Evolutionary conservation across 2,888 invertebrate species (phyloP).

Genomic region (Rhimphoctona megacephalus): DNA sequence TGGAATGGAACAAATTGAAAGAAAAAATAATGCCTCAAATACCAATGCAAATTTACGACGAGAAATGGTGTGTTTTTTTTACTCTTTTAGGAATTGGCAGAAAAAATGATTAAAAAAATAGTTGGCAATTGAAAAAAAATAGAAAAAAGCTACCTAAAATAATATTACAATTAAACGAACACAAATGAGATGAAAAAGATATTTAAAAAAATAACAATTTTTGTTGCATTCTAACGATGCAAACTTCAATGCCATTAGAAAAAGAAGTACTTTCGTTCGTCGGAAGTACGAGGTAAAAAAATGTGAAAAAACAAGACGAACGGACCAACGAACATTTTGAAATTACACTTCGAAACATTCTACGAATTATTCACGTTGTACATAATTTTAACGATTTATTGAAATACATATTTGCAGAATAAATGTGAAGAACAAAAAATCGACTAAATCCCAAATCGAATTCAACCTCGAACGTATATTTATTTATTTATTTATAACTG

Average conservation of each 20-base stretch:
- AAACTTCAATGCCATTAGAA: neutral
- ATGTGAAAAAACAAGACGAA: slow-evolving; percentile 7
- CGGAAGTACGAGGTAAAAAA: neutral
- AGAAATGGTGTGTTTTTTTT: neutral
- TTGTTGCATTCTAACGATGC: neutral
- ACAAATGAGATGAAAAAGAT: neutral
- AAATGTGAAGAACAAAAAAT: slow-evolving; percentile 7
- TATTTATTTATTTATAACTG: neutral
- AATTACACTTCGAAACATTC: slow-evolving; percentile 62
- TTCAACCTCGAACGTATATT: neutral
- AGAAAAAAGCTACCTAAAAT: neutral
- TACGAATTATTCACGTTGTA: slow-evolving; percentile 50
- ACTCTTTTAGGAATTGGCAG: neutral
- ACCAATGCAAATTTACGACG: neutral
- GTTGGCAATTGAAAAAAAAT: neutral
- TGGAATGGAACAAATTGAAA: neutral
- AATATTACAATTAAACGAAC: neutral
- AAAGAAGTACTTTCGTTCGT: neutral
- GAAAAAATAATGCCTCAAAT: neutral
- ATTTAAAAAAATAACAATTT: neutral
- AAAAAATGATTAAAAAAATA: neutral
- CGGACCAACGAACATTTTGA: slow-evolving; percentile 65
- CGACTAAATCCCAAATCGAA: neutral
- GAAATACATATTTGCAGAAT: slow-evolving; percentile 49
- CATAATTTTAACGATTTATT: slow-evolving; percentile 37